Evolutionary conservation across 2,113 vertebrate genomes (phyloP), one percentile per base, ranked within the genome.

Genomic region (Callorhinus ursinus): DNA sequence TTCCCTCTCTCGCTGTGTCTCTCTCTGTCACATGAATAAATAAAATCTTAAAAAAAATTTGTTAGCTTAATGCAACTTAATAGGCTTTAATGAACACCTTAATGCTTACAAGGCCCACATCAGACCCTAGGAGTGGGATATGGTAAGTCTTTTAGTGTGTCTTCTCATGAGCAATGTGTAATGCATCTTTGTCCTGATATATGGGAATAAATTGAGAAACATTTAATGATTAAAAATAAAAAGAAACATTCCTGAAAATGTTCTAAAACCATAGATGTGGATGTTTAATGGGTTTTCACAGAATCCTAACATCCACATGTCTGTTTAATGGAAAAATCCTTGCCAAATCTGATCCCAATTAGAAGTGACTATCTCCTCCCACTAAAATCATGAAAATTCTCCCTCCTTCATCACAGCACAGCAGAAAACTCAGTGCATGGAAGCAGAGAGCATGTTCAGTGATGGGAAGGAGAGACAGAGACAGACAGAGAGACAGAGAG

Each of bases 261-360:
- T 42, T 79, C 36, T 84, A 76, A 86, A 90, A 59, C 87, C 16
- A 7, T 51, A 14, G 69, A 36, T 80, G 5, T 77, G 6, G 6
- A 86, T 67, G 8, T 83, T 63, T 26, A 77, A 49, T 63, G 7
- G 21, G 19, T 51, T 95, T 91, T 81, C 39, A 76, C 46, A 74
- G 12, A 57, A 53, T 63, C 10, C 39, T 63, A 61, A 59, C 18
- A 59, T 53, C 12, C 13, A 12, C 49, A 49, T 7, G 12, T 80
- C 76, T 76, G 2, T 84, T 97, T 94, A 84, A 67, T 65, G 33
- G 51, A 28, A 85, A 95, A 93, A 69, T 4, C 6, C 49, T 21
- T 74, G 26, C 81, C 39, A 82, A 94, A 96, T 91, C 42, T 72
- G 76, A 69, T 92, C 26, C 33, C 57, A 95, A 76, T 81, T 93